A percentile compares a stretch with the other conserved stretches of the same genome.
phyloP scores from a whole-genome alignment of 2,888 invertebrate species.

The Drosophila mettleri region DNA sequence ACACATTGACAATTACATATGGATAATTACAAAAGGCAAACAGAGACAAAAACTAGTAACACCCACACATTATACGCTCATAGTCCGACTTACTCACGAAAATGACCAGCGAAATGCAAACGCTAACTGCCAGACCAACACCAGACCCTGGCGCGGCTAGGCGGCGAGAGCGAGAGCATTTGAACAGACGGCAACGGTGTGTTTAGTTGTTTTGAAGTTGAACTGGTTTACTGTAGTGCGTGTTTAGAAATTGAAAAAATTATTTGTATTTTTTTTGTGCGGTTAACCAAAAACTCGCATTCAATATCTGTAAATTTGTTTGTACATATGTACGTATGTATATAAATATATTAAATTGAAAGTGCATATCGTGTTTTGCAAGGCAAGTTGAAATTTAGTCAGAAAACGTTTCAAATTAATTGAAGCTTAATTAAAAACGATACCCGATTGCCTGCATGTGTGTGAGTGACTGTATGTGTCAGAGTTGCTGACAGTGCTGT shows the following conservation, averaged over 20 bases:
- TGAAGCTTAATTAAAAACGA: conserved; percentile 53
- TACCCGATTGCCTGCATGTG: conserved; percentile 16
- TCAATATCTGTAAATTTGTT: not conserved
- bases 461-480: conserved; percentile 8
- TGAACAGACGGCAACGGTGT: conserved; percentile 37
- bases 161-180: conserved; percentile 16
- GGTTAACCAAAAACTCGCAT: conserved; percentile 16
- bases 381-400: conserved; percentile 32
- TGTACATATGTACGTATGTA: conserved; percentile 21
- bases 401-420: conserved; percentile 42
- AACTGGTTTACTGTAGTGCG: conserved; percentile 81
- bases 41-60: conserved; percentile 21
- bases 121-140: conserved; percentile 39
- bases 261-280: conserved; percentile 31
- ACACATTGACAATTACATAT: not conserved
- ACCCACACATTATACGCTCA: conserved; percentile 35
- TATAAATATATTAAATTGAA: conserved; percentile 30
- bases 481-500: conserved; percentile 19
- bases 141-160: conserved; percentile 6
- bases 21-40: conserved; percentile 25
- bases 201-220: conserved; percentile 80
- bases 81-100: conserved; percentile 60
- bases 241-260: conserved; percentile 52
- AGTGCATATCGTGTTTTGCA: conserved; percentile 44
- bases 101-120: conserved; percentile 71